Evolutionary conservation across 2,888 invertebrate genomes (phyloP), one percentile per base, ranked within the genome.

Genomic region (Philonicus albiceps): DNA sequence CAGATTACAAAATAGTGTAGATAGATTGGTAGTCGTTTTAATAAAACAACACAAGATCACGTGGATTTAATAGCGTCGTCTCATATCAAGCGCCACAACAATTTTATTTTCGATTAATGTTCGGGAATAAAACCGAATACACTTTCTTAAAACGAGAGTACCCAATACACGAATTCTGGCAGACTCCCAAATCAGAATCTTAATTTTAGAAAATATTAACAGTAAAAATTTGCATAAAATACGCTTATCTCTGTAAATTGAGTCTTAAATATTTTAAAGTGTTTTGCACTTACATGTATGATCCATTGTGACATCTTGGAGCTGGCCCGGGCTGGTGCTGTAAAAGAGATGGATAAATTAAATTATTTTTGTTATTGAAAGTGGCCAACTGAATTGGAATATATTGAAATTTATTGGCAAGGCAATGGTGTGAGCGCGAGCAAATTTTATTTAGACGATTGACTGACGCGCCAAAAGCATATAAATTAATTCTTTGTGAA

Each of bases 291-390:
- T 89, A 92, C 92, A 92, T 89, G 92, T 90, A 89, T 90, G 91
- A 89, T 94, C 94, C 90, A 95, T 91, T 76, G 95, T 94, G 91
- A 95, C 94, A 93, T 96, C 95, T 91, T 95, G 94, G 88, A 95
- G 92, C 90, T 94, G 95, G 88, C 95, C 93, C 22, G 96, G 95
- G 91, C 95, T 95, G 86, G 95, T 95, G 90, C 96, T 96, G 94
- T 81, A 94, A 94, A 90, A 88, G 91, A 90, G 89, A 90, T 88
- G 88, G 89, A 89, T 89, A 85, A 88, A 78, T 22, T 73, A 34
- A 85, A 64, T 64, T 64, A 64, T 64, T 64, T 64, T 55, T 64
- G 34, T 34, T 55, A 80, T 75, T 53, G 22, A 74, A 49, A 86
- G 16, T 3, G 5, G 1, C 11, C 75, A 31, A 74, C 22, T 81